A percentile compares a stretch with the other conserved stretches of the same genome.
These are phyloP conservation scores for Camponotus vicinus DNA, from an alignment of 1,140 invertebrate genomes.

Conservation along the genomic window DNA sequence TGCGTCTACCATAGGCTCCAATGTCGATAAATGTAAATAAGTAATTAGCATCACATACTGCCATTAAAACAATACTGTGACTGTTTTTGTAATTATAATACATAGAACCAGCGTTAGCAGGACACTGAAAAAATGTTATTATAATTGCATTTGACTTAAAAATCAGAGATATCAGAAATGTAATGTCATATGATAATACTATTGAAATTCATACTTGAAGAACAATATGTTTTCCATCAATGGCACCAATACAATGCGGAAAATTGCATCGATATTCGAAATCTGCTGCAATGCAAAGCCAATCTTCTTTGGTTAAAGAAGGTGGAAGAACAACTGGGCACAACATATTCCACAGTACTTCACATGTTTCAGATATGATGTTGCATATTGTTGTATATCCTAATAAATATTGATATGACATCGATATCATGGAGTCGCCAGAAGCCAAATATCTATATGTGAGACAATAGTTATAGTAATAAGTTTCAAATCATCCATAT, in stretches of 20 bases:
- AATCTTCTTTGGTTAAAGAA: slow-evolving; percentile 2
- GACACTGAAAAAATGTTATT: no score
- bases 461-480: neutral
- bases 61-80: no score
- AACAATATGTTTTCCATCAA: slow-evolving; percentile 13
- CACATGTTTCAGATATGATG: neutral
- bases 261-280: slow-evolving; percentile 12
- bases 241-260: slow-evolving; percentile 14
- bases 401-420: slow-evolving; percentile 21
- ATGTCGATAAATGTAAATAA: no score
- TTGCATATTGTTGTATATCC: slow-evolving; percentile 28
- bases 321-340: neutral
- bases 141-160: no score
- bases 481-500: neutral
- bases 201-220: slow-evolving; percentile 6
- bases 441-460: slow-evolving; percentile 29
- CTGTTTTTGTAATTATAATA: no score
- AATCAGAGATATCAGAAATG: no score
- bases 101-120: no score
- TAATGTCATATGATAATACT: no score
- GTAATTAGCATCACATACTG: no score
- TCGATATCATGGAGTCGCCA: slow-evolving; percentile 19
- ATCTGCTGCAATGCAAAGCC: neutral
- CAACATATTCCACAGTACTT: slow-evolving; percentile 17
- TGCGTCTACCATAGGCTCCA: no score